Base-by-base conservation (phyloP, 2,797 vertebrate species). In the Astyanax mexicanus region DNA sequence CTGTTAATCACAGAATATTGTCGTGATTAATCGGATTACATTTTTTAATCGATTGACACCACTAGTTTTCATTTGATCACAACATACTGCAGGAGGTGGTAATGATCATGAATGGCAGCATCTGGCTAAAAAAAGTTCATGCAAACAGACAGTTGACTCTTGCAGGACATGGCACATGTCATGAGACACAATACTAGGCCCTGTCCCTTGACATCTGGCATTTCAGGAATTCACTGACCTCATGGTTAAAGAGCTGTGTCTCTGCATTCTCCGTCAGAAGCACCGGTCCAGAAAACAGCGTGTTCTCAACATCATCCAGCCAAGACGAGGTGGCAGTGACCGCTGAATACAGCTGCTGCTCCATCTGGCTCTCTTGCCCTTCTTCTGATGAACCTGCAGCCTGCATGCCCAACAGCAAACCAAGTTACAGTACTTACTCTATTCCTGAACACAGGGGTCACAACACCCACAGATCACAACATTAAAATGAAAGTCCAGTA, bases 291-390 rank as follows among this genome's bases (percentile, higher is more conserved):
- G 95, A 93, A 87, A 98, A 95, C 38, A 97, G 86, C 0, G 75
- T 92, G 79, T 95, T 95, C 85, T 99, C 97, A 2, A 98, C 94
- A 10, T 92, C 90, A 85, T 99, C 96, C 80, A 99, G 83, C 97
- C 98, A 99, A 13, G 90, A 81, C 0, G 96, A 96, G 0, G 96
- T 93, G n/a, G 95, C 94, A 25, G 94, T 92, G 61, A 96, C 92
- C 3, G 96, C 95, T 12, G 92, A 88, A 79, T 95, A 98, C 6
- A 99, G 87, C 85, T 95, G 96, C 84, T 95, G 95, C 62, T 99
- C 96, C 88, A 96, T 90, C 55, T 90, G 85, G 12, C 89, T 61
- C 66, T 85, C 90, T 79, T 93, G 90, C 11, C 70, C 86, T 81
- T 94, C 92, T 13, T 94, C 92, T 13, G 84, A 75, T 49, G 32